Evolutionary conservation across 2,797 vertebrate genomes (phyloP).

Genomic region (Siniperca scherzeri): DNA sequence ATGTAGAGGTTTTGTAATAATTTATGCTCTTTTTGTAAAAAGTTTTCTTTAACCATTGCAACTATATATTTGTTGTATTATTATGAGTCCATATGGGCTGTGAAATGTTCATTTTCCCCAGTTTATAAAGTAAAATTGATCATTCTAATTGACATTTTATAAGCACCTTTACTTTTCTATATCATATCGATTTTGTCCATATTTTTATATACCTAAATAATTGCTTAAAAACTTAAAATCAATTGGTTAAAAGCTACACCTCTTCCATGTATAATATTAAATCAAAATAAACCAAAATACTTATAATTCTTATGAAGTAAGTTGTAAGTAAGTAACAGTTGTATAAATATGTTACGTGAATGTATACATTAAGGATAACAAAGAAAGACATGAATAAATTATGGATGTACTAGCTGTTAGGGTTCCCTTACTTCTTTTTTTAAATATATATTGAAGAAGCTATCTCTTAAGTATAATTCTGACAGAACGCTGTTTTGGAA

Average conservation of each 20-base stretch:
- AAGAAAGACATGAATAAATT: neutral
- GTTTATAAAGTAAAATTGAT: neutral
- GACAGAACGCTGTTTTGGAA: too few species aligned
- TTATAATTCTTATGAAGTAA: neutral
- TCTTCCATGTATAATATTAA: neutral
- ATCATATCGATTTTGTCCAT: neutral
- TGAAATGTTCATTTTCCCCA: neutral
- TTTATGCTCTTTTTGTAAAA: neutral
- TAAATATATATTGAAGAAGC: too few species aligned
- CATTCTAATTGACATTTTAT: neutral
- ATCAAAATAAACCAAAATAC: too few species aligned
- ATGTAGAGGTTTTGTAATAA: neutral
- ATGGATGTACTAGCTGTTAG: neutral
- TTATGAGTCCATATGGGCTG: neutral
- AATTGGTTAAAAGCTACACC: neutral
- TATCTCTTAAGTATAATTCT: too few species aligned
- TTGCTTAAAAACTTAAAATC: neutral
- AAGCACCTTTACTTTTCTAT: neutral
- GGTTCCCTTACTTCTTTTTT: too few species aligned
- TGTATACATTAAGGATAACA: neutral
- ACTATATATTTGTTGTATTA: neutral
- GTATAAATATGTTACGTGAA: neutral
- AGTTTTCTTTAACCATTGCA: neutral
- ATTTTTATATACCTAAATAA: neutral
- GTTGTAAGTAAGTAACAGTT: too few species aligned